These are phyloP conservation scores for Thamnophis elegans DNA, from an alignment of 2,797 vertebrate species.

Conservation along the genomic window DNA sequence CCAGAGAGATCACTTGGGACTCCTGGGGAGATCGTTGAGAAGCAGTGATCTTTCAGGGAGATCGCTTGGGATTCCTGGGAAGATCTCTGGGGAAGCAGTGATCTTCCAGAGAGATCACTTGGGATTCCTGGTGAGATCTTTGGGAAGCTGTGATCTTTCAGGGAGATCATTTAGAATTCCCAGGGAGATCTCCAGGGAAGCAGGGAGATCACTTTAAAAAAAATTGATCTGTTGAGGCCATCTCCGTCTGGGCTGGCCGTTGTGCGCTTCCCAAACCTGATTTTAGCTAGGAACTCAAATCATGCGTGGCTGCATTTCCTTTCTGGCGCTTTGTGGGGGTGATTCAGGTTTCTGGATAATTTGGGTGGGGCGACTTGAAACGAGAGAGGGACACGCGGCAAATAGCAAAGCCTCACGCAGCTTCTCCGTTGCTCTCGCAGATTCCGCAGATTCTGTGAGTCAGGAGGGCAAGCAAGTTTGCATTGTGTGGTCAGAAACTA, in stretches of 20 bases:
- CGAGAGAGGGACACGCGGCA: rapidly evolving
- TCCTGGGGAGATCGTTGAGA: no score
- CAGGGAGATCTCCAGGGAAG: no score
- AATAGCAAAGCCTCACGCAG: background rate
- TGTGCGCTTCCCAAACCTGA: background rate
- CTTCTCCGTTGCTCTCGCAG: background rate
- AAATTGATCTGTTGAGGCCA: no score
- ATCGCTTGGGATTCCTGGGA: no score
- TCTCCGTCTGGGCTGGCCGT: background rate
- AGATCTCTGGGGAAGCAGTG: no score
- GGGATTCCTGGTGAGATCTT: background rate
- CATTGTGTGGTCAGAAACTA: background rate
- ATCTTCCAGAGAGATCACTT: no score
- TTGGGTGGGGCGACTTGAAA: background rate
- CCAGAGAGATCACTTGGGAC: no score
- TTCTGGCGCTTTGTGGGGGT: rapidly evolving
- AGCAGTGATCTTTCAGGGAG: no score
- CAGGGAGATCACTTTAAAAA: background rate
- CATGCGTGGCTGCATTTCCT: rapidly evolving
- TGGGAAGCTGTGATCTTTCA: no score
- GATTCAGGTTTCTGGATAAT: background rate
- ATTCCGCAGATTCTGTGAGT: no score
- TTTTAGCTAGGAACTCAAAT: background rate
- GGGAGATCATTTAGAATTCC: no score
- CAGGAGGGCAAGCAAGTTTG: background rate